Conservation (phyloP, 2,797 vertebrate genomes). For the Tragopan temminckii region DNA sequence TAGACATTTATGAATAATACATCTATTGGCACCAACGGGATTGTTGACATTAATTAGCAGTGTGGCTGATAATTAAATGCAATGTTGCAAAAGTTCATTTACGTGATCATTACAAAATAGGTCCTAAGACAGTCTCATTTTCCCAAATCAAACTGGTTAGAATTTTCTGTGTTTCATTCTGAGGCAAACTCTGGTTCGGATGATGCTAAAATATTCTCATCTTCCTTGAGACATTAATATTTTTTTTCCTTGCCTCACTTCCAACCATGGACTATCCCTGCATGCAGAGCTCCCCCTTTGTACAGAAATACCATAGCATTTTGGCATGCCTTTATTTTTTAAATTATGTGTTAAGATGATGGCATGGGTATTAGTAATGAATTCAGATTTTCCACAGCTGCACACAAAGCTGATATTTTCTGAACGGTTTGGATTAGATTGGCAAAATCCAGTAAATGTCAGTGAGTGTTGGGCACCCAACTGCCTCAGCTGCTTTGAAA, state of each 20-base stretch:
- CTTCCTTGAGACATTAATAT: not conserved
- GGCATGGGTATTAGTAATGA: not conserved
- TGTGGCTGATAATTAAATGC: not conserved
- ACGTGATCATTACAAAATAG: not conserved
- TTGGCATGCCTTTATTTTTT: not conserved
- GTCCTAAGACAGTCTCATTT: not conserved
- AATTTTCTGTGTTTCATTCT: not conserved
- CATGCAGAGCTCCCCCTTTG: not conserved
- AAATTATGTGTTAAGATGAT: not conserved
- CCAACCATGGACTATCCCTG: not conserved
- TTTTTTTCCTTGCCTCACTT: not conserved
- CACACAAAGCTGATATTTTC: not conserved
- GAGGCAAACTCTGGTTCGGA: not conserved
- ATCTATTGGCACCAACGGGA: not conserved
- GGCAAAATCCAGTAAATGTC: not conserved
- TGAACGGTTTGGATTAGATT: not conserved
- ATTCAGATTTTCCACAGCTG: not conserved
- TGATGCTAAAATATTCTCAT: not conserved
- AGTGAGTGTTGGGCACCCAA: not conserved
- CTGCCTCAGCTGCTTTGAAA: not conserved
- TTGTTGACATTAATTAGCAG: not conserved
- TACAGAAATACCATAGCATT: not conserved
- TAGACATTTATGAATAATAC: not conserved
- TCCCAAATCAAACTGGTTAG: not conserved
- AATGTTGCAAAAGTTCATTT: not conserved